Evolutionary conservation across 1,140 invertebrate species (phyloP).

Genomic region (Neomicropteryx cornuta): DNA sequence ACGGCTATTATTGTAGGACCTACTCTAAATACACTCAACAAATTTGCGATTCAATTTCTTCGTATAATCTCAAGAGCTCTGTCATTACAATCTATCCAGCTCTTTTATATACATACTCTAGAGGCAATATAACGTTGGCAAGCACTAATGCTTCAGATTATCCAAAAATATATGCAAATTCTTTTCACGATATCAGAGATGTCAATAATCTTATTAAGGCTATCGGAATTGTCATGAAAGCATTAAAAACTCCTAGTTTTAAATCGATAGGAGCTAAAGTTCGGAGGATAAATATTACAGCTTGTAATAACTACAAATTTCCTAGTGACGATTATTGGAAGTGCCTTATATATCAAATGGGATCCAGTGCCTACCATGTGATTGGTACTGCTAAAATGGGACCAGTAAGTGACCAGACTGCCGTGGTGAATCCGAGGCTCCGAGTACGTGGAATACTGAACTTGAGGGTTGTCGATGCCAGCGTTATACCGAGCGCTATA

Average conservation of each 20-base stretch:
- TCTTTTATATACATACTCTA: constrained; percentile 30
- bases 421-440: constrained; percentile 71
- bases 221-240: constrained; percentile 23
- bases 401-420: constrained; percentile 52
- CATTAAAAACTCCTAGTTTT: constrained; percentile 55
- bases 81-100: too few relatives aligned
- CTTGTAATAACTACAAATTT: constrained; percentile 51
- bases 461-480: constrained; percentile 49
- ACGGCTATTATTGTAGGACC: too few relatives aligned
- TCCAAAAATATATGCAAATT: constrained; percentile 44
- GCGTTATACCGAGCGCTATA: constrained; percentile 51
- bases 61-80: too few relatives aligned
- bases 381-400: constrained; percentile 80
- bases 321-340: constrained; percentile 68
- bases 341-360: constrained; percentile 48
- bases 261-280: constrained; percentile 57
- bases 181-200: constrained; percentile 20
- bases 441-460: constrained; percentile 41
- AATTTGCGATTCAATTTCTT: too few relatives aligned
- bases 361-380: constrained; percentile 26
- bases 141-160: constrained; percentile 54
- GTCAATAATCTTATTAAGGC: constrained; percentile 27
- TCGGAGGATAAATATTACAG: constrained; percentile 57
- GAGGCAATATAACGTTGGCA: constrained; percentile 34
- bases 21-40: too few relatives aligned